phyloP scores from a whole-genome alignment of 2,113 vertebrate species.

The Podilymbus podiceps region DNA sequence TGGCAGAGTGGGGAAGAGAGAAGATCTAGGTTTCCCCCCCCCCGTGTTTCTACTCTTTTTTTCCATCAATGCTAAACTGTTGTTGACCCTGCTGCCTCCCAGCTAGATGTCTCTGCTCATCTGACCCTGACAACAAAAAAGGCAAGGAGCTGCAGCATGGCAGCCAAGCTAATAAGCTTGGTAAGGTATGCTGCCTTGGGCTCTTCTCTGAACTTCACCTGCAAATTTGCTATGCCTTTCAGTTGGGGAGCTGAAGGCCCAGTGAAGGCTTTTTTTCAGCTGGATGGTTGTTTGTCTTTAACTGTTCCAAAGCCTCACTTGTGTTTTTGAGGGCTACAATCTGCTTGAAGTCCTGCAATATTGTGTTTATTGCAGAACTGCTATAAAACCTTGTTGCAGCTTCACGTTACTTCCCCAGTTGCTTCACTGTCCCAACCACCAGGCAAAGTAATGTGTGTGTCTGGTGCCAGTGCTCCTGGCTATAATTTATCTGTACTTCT shows the following conservation, averaged over 20 bases:
- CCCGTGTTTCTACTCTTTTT: not conserved
- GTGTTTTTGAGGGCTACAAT: not conserved
- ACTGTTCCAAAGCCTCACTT: accelerated
- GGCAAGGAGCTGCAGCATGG: not conserved
- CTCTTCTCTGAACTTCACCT: not conserved
- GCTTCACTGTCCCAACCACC: not conserved
- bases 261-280: not conserved
- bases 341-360: not conserved
- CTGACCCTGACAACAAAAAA: not conserved
- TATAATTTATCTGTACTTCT: not conserved
- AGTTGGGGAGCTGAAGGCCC: not conserved
- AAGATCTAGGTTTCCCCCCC: not conserved
- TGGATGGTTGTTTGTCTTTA: not conserved
- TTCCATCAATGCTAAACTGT: accelerated
- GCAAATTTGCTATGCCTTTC: not conserved
- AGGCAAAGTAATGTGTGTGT: not conserved
- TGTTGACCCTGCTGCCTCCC: not conserved
- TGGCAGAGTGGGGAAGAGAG: not conserved
- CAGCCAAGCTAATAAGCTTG: not conserved
- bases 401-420: not conserved
- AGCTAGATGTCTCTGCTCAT: not conserved
- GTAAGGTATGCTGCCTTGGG: not conserved
- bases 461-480: not conserved
- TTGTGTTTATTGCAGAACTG: not conserved
- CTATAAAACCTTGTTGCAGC: not conserved